Evolutionary conservation across 2,113 vertebrate genomes (phyloP), one percentile per base, ranked within the genome.

Genomic region (Mormyrus iriodes): DNA sequence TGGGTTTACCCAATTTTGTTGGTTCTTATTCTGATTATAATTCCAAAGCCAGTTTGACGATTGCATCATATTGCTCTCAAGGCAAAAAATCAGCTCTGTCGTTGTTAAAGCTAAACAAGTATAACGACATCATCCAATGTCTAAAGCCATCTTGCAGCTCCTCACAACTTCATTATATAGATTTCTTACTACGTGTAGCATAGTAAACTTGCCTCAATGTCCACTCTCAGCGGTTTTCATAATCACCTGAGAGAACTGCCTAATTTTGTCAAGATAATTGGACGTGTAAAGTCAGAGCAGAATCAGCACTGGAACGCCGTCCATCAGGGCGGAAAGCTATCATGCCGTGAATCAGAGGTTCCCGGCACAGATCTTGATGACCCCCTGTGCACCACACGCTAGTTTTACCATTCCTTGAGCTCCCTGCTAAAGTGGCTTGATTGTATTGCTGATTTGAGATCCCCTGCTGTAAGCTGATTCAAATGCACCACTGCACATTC

Each of bases 191-290:
- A 7, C 42, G 73, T 17, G 73, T 10, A 79, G 6, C 39, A 79
- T 19, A 79, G 15, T 19, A 79, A 79, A 79, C 15, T 76, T 39
- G 69, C 13, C 35, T 79, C 31, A 2, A 42, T 15, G 73, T 84
- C 39, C 44, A 84, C 19, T 84, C 39, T 84, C 42, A 84, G 73
- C 35, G 35, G 39, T 44, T 82, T 84, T 48, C 17, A 48, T n/a
- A 84, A 84, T 48, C 39, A 48, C 82, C 82, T 84, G 8, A 48
- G 82, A 46, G 42, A 44, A 48, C 44, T 21, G 82, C 39, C 44
- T 84, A 48, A 84, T 84, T 84, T 44, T 84, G 82, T 84, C 44
- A n/a, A 46, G 39, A 48, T 84, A 84, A 84, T 84, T 84, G 82
- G 82, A 84, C 8, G 7, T 84, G 44, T 84, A 42, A 84, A n/a